Conservation (phyloP, 1,140 invertebrate genomes). For the Trichoplusia ni region DNA sequence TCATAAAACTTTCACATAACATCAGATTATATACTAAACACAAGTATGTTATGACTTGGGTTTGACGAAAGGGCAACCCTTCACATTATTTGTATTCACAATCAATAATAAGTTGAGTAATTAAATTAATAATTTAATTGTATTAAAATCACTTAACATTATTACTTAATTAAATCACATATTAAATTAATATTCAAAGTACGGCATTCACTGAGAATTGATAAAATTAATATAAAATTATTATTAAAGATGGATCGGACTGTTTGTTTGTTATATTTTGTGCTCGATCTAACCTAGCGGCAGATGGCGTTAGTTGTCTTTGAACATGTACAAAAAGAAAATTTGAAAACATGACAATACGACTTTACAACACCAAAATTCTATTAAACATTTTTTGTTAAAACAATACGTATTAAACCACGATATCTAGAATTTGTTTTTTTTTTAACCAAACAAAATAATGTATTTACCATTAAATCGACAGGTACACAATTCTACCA, state of each 20-base stretch:
- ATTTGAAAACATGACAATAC: background rate
- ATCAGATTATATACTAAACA: background rate
- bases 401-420: too few species aligned
- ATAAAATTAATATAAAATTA: slow-evolving; percentile 28
- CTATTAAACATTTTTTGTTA: too few species aligned
- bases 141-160: slow-evolving; percentile 27
- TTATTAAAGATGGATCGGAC: slow-evolving; percentile 6
- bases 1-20: too few species aligned
- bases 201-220: slow-evolving; percentile 18
- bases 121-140: slow-evolving; percentile 23
- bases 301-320: slow-evolving; percentile 8
- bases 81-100: too few species aligned
- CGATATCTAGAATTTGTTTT: too few species aligned
- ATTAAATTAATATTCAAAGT: slow-evolving; percentile 13
- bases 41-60: background rate
- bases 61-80: too few species aligned
- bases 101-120: slow-evolving; percentile 7
- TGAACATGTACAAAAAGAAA: background rate
- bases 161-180: slow-evolving; percentile 30
- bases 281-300: background rate
- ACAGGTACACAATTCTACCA: too few species aligned
- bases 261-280: slow-evolving; percentile 16
- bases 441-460: too few species aligned
- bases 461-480: too few species aligned
- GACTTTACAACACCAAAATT: background rate